phyloP scores from a whole-genome alignment of 2,888 invertebrate genomes.

The Galerucella pusilla region DNA sequence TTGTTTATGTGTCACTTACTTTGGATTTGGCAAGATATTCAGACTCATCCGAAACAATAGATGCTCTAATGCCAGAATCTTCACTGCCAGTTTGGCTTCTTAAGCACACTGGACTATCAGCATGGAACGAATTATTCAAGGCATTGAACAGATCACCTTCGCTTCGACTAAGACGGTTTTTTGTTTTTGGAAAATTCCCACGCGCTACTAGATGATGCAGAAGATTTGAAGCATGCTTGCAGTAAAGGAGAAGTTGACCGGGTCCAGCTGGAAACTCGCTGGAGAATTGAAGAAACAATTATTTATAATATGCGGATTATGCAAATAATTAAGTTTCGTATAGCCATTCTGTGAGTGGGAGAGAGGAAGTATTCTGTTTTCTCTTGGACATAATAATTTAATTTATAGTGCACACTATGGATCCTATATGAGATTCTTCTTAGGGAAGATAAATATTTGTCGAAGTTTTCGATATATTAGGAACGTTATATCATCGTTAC shows the following conservation, averaged over 20 bases:
- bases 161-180: constrained; percentile 65
- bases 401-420: too few species aligned
- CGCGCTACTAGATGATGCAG: constrained; percentile 65
- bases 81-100: constrained; percentile 60
- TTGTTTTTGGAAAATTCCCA: constrained; percentile 61
- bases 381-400: too few species aligned
- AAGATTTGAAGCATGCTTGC: constrained; percentile 64
- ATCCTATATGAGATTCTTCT: too few species aligned
- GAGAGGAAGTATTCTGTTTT: too few species aligned
- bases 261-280: constrained; percentile 68
- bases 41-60: constrained; percentile 61
- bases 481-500: too few species aligned
- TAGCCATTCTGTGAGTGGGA: too few species aligned
- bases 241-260: constrained; percentile 68
- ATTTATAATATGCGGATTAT: background rate
- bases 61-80: constrained; percentile 62
- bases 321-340: too few species aligned
- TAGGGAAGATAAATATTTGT: too few species aligned
- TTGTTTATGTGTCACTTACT: constrained; percentile 47
- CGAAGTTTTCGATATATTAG: too few species aligned
- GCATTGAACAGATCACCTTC: constrained; percentile 65
- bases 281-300: constrained; percentile 39
- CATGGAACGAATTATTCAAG: constrained; percentile 46
- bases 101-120: constrained; percentile 58
- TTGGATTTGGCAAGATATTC: constrained; percentile 57